Base-by-base conservation (phyloP, 1,140 invertebrate species). In the Drosophila bocqueti region DNA sequence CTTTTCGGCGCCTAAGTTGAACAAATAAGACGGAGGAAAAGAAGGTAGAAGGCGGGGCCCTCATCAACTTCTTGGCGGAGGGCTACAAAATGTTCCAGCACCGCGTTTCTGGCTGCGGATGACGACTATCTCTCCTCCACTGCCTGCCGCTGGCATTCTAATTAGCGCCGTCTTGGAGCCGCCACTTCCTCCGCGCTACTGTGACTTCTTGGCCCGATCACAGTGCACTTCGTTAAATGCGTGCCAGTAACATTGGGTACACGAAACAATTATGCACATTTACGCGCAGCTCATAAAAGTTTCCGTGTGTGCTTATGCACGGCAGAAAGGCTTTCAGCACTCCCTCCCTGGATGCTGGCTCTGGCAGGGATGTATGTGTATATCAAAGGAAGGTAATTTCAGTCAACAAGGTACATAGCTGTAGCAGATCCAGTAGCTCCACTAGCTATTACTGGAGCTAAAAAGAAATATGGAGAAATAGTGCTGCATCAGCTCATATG, bases 261-360 rank as follows among this genome's bases (percentile, higher is more conserved):
- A 68, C 72, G 71, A 81, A 73, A 76, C 83, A 86, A 86, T 87
- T 86, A 87, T 79, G 79, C 83, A 79, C 79, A 86, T 79, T 82
- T 79, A 85, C 71, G 79, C 61, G 52, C 52, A 64, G 26, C 73
- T 82, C 62, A 72, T 77, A 72, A 54, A 52, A 76, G 42, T 60
- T 58, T 59, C 36, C 65, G 18, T 49, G 29, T 45, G 21, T 50
- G 42, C 42, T 46, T 50, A 40, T 50, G 49, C 38, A 46, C 42
- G 55, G 49, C 2, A 15, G 40, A 43, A 63, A 67, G 34, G 36
- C 45, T 54, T 54, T 67, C 18, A 68, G 34, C 8, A 16, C 13
- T 45, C 34, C 21, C n/a, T 24, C 21, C 21, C n/a, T n/a, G 46
- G 18, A 26, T 26, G 24, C 29, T 26, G 18, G 38, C 18, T 21